A percentile compares a stretch with the other conserved stretches of the same genome.
phyloP scores from a whole-genome alignment of 2,888 invertebrate species.

The Amiota minor region DNA sequence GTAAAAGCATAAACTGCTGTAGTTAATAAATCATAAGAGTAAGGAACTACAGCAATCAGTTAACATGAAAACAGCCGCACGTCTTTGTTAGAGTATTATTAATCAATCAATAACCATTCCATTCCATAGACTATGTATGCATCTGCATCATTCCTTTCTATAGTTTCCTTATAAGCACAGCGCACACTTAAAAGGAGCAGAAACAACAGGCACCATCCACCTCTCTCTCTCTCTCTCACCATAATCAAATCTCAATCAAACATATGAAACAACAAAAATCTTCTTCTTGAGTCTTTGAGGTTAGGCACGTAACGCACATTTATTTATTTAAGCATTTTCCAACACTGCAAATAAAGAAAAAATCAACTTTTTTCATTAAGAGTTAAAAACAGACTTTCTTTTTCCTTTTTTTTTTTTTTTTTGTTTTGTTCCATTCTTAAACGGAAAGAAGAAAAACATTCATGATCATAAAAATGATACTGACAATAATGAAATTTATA shows the following conservation, averaged over 20 bases:
- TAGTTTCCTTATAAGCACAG: too few relatives aligned
- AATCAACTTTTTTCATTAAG: slow-evolving; percentile 11
- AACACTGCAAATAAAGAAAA: slow-evolving; percentile 59
- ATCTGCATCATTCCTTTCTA: too few relatives aligned
- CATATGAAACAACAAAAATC: not conserved
- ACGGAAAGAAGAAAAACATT: slow-evolving; percentile 44
- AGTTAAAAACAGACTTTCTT: slow-evolving; percentile 12
- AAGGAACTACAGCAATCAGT: slow-evolving; percentile 25
- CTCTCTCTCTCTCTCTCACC: slow-evolving; percentile 2
- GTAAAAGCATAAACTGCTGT: not conserved
- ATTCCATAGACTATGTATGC: too few relatives aligned
- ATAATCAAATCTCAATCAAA: not conserved
- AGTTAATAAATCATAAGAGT: not conserved
- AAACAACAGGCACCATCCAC: not conserved
- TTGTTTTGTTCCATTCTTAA: slow-evolving; percentile 27
- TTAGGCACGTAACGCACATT: slow-evolving; percentile 13
- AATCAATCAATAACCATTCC: slow-evolving; percentile 32
- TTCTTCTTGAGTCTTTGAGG: slow-evolving; percentile 5
- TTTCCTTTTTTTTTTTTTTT: slow-evolving; percentile 6
- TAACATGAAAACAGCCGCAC: slow-evolving; percentile 49
- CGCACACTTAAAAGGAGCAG: not conserved
- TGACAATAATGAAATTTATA: slow-evolving; percentile 54
- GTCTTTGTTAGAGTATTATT: slow-evolving; percentile 44
- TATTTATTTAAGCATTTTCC: slow-evolving; percentile 36
- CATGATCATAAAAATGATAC: slow-evolving; percentile 49